Base-by-base conservation (phyloP, 2,888 invertebrate species). In the Phalera bucephala region DNA sequence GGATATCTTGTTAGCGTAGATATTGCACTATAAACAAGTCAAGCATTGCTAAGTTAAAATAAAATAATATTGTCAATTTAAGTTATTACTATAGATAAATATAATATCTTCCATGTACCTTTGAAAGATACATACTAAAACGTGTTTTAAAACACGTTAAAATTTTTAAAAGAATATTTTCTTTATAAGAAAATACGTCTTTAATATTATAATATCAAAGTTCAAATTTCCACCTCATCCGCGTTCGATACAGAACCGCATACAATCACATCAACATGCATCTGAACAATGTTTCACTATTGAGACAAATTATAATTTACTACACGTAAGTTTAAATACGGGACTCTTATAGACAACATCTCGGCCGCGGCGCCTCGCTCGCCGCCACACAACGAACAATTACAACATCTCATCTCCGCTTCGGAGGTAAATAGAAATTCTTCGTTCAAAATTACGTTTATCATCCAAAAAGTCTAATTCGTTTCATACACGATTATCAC, bases 401-500 rank as follows among this genome's bases (percentile, higher is more conserved):
- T 37, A 55, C 58, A 41, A 46, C 34, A 36, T 23, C 12, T 38
- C 40, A 2, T 19, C 52, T 14, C 57, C 34, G 36, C 25, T 31
- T 54, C 42, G 49, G 43, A 43, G 25, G 10, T 20, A 41, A 35
- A 53, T 44, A 58, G 23, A 58, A 45, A 58, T 42, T 53, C 47
- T 51, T 44, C 44, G 37, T 50, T 47, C 41, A 52, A 54, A 41
- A 53, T 46, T 31, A 47, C 30, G 33, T 39, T 36, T 36, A 40
- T n/a, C n/a, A n/a, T 39, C 44, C 45, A 43, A 54, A 42, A 47
- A 35, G 15, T 51, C 49, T 57, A 57, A 57, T 57, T 57, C 57
- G 57, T 57, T 57, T 59, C 56, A 55, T 43, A 49, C 55, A 52
- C 41, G 48, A 36, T 55, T 57, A 57, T 57, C 57, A 57, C 56